Base-by-base conservation (phyloP, 1,140 invertebrate species). In the Lordiphosa collinella region DNA sequence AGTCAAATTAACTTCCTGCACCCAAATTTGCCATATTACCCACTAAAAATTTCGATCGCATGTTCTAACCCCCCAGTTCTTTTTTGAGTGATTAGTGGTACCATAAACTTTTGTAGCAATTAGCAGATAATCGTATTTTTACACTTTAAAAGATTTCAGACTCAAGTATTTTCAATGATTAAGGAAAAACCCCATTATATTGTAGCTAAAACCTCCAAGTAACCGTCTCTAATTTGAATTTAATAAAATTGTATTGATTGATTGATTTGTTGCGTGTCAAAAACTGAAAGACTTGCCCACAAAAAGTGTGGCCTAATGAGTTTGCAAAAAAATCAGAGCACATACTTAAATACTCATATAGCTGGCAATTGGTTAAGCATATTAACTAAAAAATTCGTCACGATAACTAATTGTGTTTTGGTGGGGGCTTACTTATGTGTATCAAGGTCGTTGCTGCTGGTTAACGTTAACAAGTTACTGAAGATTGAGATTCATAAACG, bases 371-470 rank as follows among this genome's bases (percentile, higher is more conserved):
- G 65, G 25, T 52, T 54, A 36, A 37, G 43, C 54, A 50, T 22
- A 58, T 69, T 65, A 64, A 73, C 55, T 50, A 38, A 40, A 44
- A 22, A 64, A 64, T 70, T 74, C 60, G 75, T 70, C 75, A 76
- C 71, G 78, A 64, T 38, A 75, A 40, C 40, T 56, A 65, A 49
- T 44, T 66, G 55, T 65, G 41, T 36, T 46, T 60, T 43, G 36
- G 29, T 37, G 40, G 40, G 55, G 25, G 29, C n/a, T n/a, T n/a
- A 31, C 12, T 40, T 52, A 82, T 84, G 62, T 82, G 55, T 84
- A 54, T 72, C 76, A 82, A 82, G 76, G 76, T 82, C 78, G 57
- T 41, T 22, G 53, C 31, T 22, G 55, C 22, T 49, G 22, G 46
- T 43, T 49, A 37, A 12, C 50, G 57, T 67, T 67, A 67, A 67